phyloP scores from a whole-genome alignment of 64 coral and sea anemone species.

The Cladopsammia gracilis region DNA sequence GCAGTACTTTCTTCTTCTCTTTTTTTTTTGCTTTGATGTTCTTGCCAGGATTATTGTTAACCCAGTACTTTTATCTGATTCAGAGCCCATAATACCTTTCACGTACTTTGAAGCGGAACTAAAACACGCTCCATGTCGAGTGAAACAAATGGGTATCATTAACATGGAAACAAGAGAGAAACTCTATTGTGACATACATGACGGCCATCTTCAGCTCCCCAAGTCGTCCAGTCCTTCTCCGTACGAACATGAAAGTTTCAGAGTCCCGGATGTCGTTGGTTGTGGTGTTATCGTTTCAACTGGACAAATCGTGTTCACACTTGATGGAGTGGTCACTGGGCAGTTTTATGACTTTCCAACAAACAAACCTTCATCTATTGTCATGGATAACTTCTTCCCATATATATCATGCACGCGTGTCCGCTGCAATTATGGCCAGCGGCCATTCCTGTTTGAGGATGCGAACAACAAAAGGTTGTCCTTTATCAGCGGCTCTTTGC shows the following conservation, averaged over 20 bases:
- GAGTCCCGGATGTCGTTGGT: slow-evolving; percentile 90
- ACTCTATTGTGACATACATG: slow-evolving; percentile 87
- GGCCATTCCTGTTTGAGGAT: slow-evolving; percentile 84
- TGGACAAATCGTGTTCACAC: slow-evolving; percentile 88
- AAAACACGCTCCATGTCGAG: slow-evolving; percentile 75
- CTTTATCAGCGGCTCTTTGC: slow-evolving; percentile 59
- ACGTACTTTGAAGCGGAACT: slow-evolving; percentile 95
- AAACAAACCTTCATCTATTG: slow-evolving; percentile 24
- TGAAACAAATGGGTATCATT: slow-evolving; percentile 86
- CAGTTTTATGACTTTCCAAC: slow-evolving; percentile 82
- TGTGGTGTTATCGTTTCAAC: slow-evolving; percentile 91
- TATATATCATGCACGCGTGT: slow-evolving; percentile 85
- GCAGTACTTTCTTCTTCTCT: too few relatives aligned
- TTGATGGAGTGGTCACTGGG: slow-evolving; percentile 88
- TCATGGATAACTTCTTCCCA: slow-evolving; percentile 67
- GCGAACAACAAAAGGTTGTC: slow-evolving; percentile 76
- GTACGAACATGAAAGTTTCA: slow-evolving; percentile 70
- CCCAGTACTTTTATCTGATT: not conserved
- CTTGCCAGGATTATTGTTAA: too few relatives aligned
- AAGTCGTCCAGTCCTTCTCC: slow-evolving; percentile 56
- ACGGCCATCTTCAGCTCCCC: slow-evolving; percentile 76
- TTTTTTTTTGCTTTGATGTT: too few relatives aligned
- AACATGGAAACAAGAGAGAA: slow-evolving; percentile 71
- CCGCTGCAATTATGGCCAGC: slow-evolving; percentile 94
- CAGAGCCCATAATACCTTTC: slow-evolving; percentile 78